Base-by-base conservation (phyloP, 2,888 invertebrate genomes). In the Linnaemya vulpina region DNA sequence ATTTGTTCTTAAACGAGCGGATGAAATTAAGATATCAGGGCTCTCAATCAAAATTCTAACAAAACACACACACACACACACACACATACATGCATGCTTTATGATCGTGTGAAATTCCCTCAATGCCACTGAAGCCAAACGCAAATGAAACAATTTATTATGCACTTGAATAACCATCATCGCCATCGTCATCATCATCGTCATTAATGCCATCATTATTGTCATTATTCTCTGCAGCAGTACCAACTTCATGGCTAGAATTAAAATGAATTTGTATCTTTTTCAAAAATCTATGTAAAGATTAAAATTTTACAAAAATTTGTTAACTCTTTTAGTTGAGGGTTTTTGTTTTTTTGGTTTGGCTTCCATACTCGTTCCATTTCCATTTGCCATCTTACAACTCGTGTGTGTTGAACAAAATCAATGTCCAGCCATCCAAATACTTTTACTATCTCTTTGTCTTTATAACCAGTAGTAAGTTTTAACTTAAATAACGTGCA, bases 91-190 rank as follows among this genome's bases (percentile, higher is more conserved):
- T 55, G 53, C 87, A 49, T 55, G 58, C 87, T 90, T 90, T 90
- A 90, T 89, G 88, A 87, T 71, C 89, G 88, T 90, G 90, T 90
- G 89, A 90, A 90, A 90, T 90, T 90, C 90, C 90, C 87, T 87
- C 87, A 65, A 46, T 73, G 86, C 86, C 87, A 89, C 90, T 88
- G 89, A 35, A 84, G 67, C 58, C 17, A 20, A 89, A 15, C 30
- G 30, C 62, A 20, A 8, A 35, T n/a, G 40, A 15, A 55, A 67
- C 15, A 62, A 74, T 74, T 62, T 63, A 63, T 63, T 76, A 46
- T 46, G 46, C 17, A n/a, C 55, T 58, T 76, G 46, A 76, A 76
- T 55, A 40, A 65, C 30, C 17, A 20, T 43, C 15, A n/a, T 10
- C 49, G 4, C 17, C 58, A 8, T 46, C 30, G 13, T 71, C 7